Evolutionary conservation across 2,113 vertebrate species (phyloP).

Genomic region (Heptranchias perlo): DNA sequence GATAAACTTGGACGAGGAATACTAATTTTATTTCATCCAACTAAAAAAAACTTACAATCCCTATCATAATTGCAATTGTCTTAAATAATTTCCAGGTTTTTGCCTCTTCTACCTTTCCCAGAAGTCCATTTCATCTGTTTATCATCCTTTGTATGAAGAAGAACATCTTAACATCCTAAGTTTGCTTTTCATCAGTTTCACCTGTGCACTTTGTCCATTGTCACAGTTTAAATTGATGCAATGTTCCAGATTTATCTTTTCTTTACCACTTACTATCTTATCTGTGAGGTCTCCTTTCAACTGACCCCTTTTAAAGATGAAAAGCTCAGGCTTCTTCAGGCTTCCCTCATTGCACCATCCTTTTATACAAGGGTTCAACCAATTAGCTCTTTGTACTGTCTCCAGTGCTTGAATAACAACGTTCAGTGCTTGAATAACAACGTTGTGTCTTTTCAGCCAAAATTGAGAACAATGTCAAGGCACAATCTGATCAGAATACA

Average conservation of each 20-base stretch:
- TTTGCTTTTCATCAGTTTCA: not conserved
- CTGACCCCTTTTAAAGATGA: not conserved
- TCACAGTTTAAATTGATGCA: not conserved
- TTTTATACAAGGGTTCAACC: not conserved
- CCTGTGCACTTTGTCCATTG: not conserved
- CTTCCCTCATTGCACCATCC: not conserved
- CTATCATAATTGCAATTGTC: not conserved
- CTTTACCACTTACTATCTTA: not conserved
- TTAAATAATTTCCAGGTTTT: not conserved
- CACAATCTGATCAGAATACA: not conserved
- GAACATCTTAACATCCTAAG: not conserved
- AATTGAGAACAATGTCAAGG: not conserved
- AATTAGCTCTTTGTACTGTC: not conserved
- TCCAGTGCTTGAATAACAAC: not conserved
- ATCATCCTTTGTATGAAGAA: not conserved
- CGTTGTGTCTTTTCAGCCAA: not conserved
- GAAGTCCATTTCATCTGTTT: not conserved
- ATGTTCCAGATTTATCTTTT: not conserved
- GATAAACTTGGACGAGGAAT: not conserved
- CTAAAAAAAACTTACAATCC: not conserved
- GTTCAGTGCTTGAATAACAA: too few relatives aligned
- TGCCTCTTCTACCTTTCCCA: not conserved
- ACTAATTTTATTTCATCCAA: not conserved
- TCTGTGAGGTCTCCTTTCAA: not conserved
- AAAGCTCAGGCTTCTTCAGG: not conserved